These are phyloP conservation scores for Sinentomon sp. DNA, from an alignment of 2,888 invertebrate species.

Conservation along the genomic window DNA sequence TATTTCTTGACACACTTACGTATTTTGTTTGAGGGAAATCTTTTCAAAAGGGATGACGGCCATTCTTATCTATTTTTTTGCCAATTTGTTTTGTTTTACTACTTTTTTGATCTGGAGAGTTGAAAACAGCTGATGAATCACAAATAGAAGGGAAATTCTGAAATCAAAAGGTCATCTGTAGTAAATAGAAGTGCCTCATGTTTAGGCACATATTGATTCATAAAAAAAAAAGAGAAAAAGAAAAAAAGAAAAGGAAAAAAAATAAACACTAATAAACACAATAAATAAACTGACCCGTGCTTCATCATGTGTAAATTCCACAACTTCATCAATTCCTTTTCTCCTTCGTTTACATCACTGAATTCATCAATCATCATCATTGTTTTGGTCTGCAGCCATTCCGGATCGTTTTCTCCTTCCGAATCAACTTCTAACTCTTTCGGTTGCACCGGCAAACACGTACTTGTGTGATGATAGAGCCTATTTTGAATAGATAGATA, in stretches of 20 bases:
- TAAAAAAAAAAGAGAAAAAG: background rate
- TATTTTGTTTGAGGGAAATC: too few relatives aligned
- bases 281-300: conserved; percentile 30
- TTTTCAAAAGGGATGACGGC: too few relatives aligned
- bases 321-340: conserved; percentile 93
- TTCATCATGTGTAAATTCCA: conserved; percentile 97
- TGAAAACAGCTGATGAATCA: too few relatives aligned
- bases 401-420: conserved; percentile 76
- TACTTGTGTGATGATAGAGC: conserved; percentile 78
- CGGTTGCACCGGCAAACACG: conserved; percentile 74
- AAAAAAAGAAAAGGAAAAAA: background rate
- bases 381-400: conserved; percentile 76
- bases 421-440: conserved; percentile 83
- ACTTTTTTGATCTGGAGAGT: too few relatives aligned
- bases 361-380: conserved; percentile 98
- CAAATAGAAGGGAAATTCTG: too few relatives aligned
- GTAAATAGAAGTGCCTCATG: conserved; percentile 2
- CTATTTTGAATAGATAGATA: conserved; percentile 22
- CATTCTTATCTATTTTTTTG: too few relatives aligned
- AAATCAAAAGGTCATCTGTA: too few relatives aligned
- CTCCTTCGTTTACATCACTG: conserved; percentile 95
- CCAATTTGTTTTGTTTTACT: too few relatives aligned
- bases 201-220: background rate
- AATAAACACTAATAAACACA: background rate
- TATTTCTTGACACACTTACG: too few relatives aligned